Percentiles rank a stretch among this genome's conserved stretches.
phyloP scores from a whole-genome alignment of 92 coral and sea anemone species.

The Parazoanthus atlanticus region DNA sequence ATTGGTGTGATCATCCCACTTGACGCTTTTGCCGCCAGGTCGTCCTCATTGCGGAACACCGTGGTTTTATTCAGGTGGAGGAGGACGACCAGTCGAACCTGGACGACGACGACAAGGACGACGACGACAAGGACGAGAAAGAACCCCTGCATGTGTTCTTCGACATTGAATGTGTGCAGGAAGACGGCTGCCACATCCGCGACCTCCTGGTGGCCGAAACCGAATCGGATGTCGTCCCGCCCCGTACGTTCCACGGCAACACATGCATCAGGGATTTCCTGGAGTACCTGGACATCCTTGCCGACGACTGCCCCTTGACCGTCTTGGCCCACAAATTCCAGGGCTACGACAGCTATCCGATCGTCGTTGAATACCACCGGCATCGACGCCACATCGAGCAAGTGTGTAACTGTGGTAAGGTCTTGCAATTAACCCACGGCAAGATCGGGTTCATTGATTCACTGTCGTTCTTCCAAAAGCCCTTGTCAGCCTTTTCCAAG shows the following conservation, averaged over 20 bases:
- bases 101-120: not conserved
- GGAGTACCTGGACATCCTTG: too few relatives aligned
- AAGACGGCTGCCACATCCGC: conserved; percentile 1
- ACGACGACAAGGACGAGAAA: conserved; percentile 10
- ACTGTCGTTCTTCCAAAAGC: too few relatives aligned
- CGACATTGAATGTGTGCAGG: conserved; percentile 18
- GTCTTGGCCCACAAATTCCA: too few relatives aligned
- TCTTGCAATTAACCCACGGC: too few relatives aligned
- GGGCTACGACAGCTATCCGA: too few relatives aligned
- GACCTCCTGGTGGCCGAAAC: conserved; percentile 20
- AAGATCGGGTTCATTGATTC: too few relatives aligned
- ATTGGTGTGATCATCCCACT: not conserved
- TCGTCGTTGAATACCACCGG: too few relatives aligned
- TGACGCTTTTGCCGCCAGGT: conserved; percentile 7
- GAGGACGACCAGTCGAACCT: not conserved
- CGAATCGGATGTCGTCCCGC: not conserved
- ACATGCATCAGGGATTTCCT: too few relatives aligned
- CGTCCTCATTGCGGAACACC: not conserved
- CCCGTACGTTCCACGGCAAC: not conserved
- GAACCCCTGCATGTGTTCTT: conserved; percentile 20
- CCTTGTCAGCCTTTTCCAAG: too few relatives aligned
- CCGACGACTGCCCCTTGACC: too few relatives aligned
- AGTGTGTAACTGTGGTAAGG: too few relatives aligned
- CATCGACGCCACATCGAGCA: too few relatives aligned
- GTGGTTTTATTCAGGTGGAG: conserved; percentile 12